Base-by-base conservation (phyloP, 2,113 vertebrate species). In the Aptenodytes patagonicus region DNA sequence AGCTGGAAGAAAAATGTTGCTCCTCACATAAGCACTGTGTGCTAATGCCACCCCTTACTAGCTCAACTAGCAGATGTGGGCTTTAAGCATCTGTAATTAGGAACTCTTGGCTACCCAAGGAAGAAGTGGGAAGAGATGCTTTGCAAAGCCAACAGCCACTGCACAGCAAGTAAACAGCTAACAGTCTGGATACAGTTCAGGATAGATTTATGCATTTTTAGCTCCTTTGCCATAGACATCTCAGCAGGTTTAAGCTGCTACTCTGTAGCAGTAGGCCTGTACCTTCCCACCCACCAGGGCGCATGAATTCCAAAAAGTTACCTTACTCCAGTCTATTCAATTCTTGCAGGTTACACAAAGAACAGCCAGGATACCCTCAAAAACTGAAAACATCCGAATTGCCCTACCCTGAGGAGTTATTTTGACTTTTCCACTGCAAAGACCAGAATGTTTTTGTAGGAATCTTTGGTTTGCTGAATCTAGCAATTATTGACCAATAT, bases 401-500 rank as follows among this genome's bases (percentile, higher is more conserved):
- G 34, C 52, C 44, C 42, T 40, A 38, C 51, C 44, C 80, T 42
- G 44, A 90, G 19, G 89, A 80, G 55, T 42, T 89, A 78, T 68
- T 97, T 86, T 82, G 60, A 87, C 49, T 95, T 61, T 42, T 83
- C 44, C 38, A 95, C 65, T 89, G 77, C 52, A 76, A 79, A 87
- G 44, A 72, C 34, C 38, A 75, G 44, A 78, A 65, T 40, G 40
- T 62, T 89, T 91, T 62, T 65, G 18, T 51, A 91, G 87, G 62
- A 91, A 84, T 58, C 55, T 93, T 16, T 58, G 58, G 70, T 79
- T 87, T 94, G 49, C 38, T 66, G 66, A 70, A 94, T 70, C 65
- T 79, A 96, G 82, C 73, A 95, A 95, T 96, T 94, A 91, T 46
- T 80, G 92, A 87, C 93, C 93, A 94, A 95, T 82, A 95, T 73